Base-by-base conservation (phyloP, 2,113 vertebrate genomes). In the Mola mola region DNA sequence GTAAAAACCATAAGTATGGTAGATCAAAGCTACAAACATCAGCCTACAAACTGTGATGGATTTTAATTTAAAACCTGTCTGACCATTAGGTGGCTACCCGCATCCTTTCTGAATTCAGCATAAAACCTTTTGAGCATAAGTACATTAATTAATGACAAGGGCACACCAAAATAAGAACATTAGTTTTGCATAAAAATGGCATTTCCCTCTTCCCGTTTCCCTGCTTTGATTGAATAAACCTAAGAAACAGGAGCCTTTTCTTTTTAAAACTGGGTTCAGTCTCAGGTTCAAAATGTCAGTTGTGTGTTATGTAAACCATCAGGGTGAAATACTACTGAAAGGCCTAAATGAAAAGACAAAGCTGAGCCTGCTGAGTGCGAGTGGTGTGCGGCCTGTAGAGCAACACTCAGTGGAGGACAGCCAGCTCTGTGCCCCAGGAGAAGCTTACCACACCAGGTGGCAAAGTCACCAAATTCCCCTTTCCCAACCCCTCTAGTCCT, bases 401-500 rank as follows among this genome's bases (percentile, higher is more conserved):
- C 49, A 47, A 52, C 68, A 60, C 15, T 72, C 56, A 72, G 47
- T 24, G 22, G 58, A 75, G 58, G 66, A 66, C 43, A 46, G 68
- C 70, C 61, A 73, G 57, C 63, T 50, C 20, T 1, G 1, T 52
- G 66, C 75, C 72, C 24, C 29, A 52, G 71, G 78, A 81, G 58
- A 63, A 34, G 25, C 37, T 81, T 66, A 66, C 49, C 64, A 76
- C 47, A 65, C 49, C 49, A 73, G 68, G 80, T 80, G 72, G 73
- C 81, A 86, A 87, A 87, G 85, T 84, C 83, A 86, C 37, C 22
- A 48, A 75, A 68, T 51, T 50, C 25, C 56, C 61, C 34, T 62
- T 34, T 26, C 55, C 28, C 63, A 56, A 62, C 12, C 33, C 44
- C 20, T 66, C 55, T 26, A 31, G 65, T 56, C 65, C 73, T 62